Evolutionary conservation across 1,140 invertebrate species (phyloP).

Genomic region (Eriosoma lanigerum): DNA sequence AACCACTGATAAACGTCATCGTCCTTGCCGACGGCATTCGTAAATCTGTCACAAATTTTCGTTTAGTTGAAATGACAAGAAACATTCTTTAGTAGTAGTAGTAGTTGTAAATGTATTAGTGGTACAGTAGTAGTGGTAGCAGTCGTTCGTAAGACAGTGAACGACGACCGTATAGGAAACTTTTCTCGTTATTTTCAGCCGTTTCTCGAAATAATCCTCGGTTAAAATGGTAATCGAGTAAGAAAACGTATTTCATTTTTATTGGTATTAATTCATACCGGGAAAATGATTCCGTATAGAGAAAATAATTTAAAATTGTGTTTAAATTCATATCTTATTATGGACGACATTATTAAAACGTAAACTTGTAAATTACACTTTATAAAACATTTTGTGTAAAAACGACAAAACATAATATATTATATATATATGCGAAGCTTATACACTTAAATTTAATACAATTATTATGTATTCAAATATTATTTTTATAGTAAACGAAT

Average conservation of each 20-base stretch:
- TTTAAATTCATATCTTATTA: background rate
- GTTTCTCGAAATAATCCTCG: background rate
- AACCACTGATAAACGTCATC: background rate
- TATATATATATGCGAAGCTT: no score
- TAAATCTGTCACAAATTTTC: constrained; percentile 28
- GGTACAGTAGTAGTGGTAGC: background rate
- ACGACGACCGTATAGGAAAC: background rate
- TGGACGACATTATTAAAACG: background rate
- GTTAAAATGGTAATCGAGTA: constrained; percentile 1
- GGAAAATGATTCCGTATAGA: background rate
- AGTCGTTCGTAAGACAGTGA: background rate
- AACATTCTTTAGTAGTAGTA: background rate
- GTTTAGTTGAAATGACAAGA: background rate
- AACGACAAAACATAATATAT: no score
- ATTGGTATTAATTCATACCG: constrained; percentile 7
- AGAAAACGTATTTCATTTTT: constrained; percentile 23
- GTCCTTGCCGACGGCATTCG: background rate
- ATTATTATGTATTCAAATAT: no score
- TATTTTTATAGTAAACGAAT: no score
- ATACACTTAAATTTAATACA: no score
- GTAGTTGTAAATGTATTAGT: background rate
- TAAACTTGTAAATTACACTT: background rate
- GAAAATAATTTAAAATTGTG: background rate
- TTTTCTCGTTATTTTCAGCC: constrained; percentile 28
- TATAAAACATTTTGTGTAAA: background rate